phyloP scores from a whole-genome alignment of 2,797 vertebrate species.

The Aeoliscus strigatus region DNA sequence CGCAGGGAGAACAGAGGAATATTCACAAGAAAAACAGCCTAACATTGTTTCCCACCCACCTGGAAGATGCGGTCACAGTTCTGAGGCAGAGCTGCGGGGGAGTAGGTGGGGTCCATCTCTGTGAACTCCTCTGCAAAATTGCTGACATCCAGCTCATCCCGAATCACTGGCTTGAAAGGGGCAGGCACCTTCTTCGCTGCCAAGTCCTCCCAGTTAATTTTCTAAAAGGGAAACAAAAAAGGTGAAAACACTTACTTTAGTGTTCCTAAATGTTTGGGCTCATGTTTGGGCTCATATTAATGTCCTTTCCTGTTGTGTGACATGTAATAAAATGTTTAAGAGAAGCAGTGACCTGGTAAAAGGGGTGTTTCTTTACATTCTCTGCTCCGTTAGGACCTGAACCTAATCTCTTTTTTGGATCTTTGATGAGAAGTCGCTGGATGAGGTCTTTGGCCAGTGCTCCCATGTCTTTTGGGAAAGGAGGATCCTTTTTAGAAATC shows the following conservation, averaged over 20 bases:
- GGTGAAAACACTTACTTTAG: no score
- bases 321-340: no score
- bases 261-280: no score
- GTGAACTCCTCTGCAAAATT: conserved; percentile 99
- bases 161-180: conserved; percentile 94
- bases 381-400: conserved; percentile 85
- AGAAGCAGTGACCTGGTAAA: conserved; percentile 83
- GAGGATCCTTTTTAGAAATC: conserved; percentile 95
- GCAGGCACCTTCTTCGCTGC: conserved; percentile 90
- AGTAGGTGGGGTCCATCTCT: conserved; percentile 98
- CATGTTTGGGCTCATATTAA: no score
- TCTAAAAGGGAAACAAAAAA: conserved; percentile 66
- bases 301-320: no score
- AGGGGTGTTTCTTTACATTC: conserved; percentile 89
- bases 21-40: conserved; percentile 16
- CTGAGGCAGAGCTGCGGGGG: conserved; percentile 92
- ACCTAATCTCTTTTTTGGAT: conserved; percentile 91
- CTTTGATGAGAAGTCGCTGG: conserved; percentile 88
- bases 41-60: conserved; percentile 80
- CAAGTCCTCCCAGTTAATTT: conserved; percentile 94
- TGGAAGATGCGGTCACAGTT: conserved; percentile 96
- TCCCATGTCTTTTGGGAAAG: conserved; percentile 91
- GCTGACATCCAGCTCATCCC: conserved; percentile 96
- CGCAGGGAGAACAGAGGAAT: conserved; percentile 19
- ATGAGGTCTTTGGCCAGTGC: conserved; percentile 90